Evolutionary conservation across 1,140 invertebrate species (phyloP).

Genomic region (Drosophila saltans): DNA sequence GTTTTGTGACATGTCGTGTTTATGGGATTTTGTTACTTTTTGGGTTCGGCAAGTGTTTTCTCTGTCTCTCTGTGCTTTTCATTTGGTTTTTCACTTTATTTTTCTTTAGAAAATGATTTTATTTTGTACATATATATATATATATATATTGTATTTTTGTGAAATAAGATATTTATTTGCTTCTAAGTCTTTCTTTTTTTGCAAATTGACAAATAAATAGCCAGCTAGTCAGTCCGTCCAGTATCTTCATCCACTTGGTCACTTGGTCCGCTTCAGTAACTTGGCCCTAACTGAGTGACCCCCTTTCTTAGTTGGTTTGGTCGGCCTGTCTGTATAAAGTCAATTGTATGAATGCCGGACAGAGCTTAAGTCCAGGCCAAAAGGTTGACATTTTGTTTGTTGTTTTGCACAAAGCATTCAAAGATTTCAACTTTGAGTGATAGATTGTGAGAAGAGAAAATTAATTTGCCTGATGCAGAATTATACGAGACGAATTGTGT

Average conservation of each 20-base stretch:
- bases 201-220: constrained; percentile 78
- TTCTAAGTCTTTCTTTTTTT: constrained; percentile 57
- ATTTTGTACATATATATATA: constrained; percentile 46
- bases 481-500: not conserved
- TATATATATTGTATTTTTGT: constrained; percentile 54
- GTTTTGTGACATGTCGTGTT: constrained; percentile 74
- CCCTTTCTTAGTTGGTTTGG: constrained; percentile 11
- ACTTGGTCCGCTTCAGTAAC: constrained; percentile 20
- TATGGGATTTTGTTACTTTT: constrained; percentile 72
- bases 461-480: constrained; percentile 51
- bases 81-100: constrained; percentile 3
- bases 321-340: constrained; percentile 38
- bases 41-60: constrained; percentile 24
- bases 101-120: constrained; percentile 58
- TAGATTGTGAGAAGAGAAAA: constrained; percentile 42
- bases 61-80: constrained; percentile 19
- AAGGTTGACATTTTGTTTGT: constrained; percentile 42
- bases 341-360: constrained; percentile 52
- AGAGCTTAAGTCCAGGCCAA: constrained; percentile 52
- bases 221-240: constrained; percentile 7
- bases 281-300: constrained; percentile 4
- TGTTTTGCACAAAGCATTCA: constrained; percentile 35
- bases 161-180: constrained; percentile 78
- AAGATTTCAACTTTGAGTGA: constrained; percentile 27
- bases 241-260: constrained; percentile 5